phyloP scores from a whole-genome alignment of 2,797 vertebrate genomes.

The Phalanger gymnotis region DNA sequence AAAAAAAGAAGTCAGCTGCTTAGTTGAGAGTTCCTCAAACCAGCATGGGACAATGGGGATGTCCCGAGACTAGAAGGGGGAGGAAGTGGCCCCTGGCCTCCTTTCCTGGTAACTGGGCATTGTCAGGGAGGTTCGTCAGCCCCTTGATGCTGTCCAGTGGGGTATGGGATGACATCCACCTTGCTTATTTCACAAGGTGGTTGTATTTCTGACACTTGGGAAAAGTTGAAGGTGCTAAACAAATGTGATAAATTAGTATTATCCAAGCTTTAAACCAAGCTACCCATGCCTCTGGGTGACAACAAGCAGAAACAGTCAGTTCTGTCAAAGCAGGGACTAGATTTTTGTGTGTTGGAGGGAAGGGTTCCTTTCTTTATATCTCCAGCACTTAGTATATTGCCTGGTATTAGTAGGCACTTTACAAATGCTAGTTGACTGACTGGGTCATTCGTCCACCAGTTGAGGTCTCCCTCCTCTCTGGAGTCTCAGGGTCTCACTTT shows the following conservation, averaged over 20 bases:
- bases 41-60: not conserved
- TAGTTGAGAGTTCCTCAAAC: not conserved
- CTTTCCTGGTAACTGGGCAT: not conserved
- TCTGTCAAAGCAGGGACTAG: not conserved
- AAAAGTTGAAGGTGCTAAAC: not conserved
- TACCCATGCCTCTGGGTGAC: no score
- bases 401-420: not conserved
- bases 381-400: not conserved
- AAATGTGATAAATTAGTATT: not conserved
- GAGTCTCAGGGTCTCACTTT: not conserved
- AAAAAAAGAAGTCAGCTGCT: not conserved
- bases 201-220: not conserved
- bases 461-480: not conserved
- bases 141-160: not conserved
- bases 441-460: not conserved
- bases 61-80: not conserved
- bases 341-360: not conserved
- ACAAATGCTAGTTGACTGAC: not conserved
- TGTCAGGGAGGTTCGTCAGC: not conserved
- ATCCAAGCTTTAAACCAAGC: not conserved
- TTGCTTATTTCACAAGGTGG: not conserved
- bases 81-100: not conserved
- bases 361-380: not conserved
- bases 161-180: not conserved
- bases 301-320: not conserved